Base-by-base conservation (phyloP, 2,888 invertebrate species). In the Pemphredon lugubris region DNA sequence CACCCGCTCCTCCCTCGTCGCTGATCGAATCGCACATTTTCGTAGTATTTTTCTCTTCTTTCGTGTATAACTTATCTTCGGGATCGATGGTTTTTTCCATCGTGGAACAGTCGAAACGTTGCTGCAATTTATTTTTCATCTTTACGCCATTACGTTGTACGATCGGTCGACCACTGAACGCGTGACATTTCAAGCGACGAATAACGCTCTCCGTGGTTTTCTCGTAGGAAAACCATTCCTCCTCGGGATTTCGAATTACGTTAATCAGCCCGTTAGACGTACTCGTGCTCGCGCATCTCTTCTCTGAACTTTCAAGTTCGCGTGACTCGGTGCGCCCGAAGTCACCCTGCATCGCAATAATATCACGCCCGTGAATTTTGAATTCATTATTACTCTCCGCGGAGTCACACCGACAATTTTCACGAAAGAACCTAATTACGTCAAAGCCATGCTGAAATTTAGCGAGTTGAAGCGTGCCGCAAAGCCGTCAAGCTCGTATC, bases 161-260 rank as follows among this genome's bases (percentile, higher is more conserved):
- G 0, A 4, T 40, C 2, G 20, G 1, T 18, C 1, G 30, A 14
- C 14, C 26, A 9, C 1, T 5, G 0, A 4, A 1, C 0, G 13
- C 18, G 1, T 11, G n/a, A 7, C 6, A 6, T 9, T 2, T 39
- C 0, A 26, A 7, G 1, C 13, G 37, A 1, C 21, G 11, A 11
- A 69, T 16, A 11, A 32, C 20, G 3, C 13, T 7, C 23, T 68
- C 70, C 2, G 70, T 68, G 2, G 57, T 21, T 2, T 51, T 51
- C 7, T 55, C 45, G 9, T 71, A 68, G 3, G 14, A 40, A 26
- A 57, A 6, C 69, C 70, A 71, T 13, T 71, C 70, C 2, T 61
- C 70, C 16, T 68, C 69, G 21, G 11, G 4, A 3, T 42, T 18
- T 1, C 3, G 0, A 11, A 54, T 11, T 6, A 61, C 55, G 70